Conservation (phyloP, 1,140 invertebrate species). For the Phymorhynchus buccinoides region DNA sequence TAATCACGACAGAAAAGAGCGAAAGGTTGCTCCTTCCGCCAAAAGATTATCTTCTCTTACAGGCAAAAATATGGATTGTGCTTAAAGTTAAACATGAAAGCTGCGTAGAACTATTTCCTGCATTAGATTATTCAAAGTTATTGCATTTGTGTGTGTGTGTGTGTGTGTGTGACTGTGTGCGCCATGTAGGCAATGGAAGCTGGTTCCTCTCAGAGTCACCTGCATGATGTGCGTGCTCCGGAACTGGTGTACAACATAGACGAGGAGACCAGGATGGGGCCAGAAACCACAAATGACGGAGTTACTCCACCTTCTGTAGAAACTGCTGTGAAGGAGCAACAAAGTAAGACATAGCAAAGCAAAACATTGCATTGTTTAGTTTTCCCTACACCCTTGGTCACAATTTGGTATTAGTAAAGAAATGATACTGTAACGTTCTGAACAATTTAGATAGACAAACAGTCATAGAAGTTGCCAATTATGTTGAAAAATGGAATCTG, state of each 20-base stretch:
- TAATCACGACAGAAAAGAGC: too few relatives aligned
- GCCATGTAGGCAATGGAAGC: background rate
- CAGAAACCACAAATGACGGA: conserved; percentile 28
- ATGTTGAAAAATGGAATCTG: background rate
- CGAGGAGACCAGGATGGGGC: conserved; percentile 48
- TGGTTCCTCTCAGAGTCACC: background rate
- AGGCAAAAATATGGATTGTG: too few relatives aligned
- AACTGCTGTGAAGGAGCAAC: background rate
- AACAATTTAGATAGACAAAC: background rate
- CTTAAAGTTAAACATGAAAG: too few relatives aligned
- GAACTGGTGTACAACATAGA: conserved; percentile 48
- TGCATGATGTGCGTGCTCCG: conserved; percentile 20
- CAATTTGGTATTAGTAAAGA: background rate
- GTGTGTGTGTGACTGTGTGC: background rate
- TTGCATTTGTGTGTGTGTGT: too few relatives aligned
- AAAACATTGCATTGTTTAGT: too few relatives aligned
- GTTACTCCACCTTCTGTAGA: background rate
- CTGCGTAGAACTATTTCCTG: too few relatives aligned
- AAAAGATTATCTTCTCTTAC: too few relatives aligned
- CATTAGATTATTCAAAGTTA: too few relatives aligned
- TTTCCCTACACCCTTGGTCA: too few relatives aligned
- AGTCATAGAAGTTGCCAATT: background rate
- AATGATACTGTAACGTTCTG: background rate
- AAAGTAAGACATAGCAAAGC: background rate
- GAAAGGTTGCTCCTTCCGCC: too few relatives aligned